These are phyloP conservation scores for Carassius gibelio DNA, from an alignment of 2,113 vertebrate species.

Conservation along the genomic window DNA sequence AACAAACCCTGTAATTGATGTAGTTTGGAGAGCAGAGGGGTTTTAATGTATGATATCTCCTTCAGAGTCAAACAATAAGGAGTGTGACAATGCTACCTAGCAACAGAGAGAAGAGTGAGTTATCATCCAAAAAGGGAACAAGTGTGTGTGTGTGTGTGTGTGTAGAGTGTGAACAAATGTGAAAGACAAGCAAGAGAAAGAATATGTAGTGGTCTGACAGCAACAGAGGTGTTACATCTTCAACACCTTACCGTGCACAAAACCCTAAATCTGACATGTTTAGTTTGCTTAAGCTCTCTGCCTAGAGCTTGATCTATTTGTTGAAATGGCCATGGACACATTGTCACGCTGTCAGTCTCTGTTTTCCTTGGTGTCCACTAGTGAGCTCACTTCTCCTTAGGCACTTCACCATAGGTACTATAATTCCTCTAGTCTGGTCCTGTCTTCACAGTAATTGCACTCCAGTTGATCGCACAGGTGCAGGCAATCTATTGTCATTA, in stretches of 20 bases:
- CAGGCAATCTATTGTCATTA: too few species aligned
- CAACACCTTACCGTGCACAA: neutral
- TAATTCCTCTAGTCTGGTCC: too few species aligned
- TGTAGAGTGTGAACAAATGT: neutral
- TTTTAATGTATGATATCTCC: slow-evolving; percentile 13
- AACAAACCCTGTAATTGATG: slow-evolving; percentile 42
- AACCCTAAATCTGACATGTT: neutral
- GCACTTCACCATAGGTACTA: too few species aligned
- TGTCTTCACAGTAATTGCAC: too few species aligned
- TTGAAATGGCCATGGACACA: neutral
- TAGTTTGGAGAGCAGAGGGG: slow-evolving; percentile 8
- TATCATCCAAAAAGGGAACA: neutral
- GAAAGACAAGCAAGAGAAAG: neutral
- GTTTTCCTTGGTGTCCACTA: too few species aligned
- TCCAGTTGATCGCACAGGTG: too few species aligned
- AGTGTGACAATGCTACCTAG: slow-evolving; percentile 11
- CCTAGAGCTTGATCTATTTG: neutral
- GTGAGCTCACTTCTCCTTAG: too few species aligned
- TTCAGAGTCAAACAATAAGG: slow-evolving; percentile 3
- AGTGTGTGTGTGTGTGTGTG: too few species aligned
- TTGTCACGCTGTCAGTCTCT: too few species aligned
- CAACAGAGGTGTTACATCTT: neutral
- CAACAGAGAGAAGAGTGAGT: slow-evolving; percentile 14
- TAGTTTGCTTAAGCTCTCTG: neutral
- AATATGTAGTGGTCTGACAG: slow-evolving; percentile 11